Conservation (phyloP, 2,113 vertebrate species). For the Callithrix jacchus region DNA sequence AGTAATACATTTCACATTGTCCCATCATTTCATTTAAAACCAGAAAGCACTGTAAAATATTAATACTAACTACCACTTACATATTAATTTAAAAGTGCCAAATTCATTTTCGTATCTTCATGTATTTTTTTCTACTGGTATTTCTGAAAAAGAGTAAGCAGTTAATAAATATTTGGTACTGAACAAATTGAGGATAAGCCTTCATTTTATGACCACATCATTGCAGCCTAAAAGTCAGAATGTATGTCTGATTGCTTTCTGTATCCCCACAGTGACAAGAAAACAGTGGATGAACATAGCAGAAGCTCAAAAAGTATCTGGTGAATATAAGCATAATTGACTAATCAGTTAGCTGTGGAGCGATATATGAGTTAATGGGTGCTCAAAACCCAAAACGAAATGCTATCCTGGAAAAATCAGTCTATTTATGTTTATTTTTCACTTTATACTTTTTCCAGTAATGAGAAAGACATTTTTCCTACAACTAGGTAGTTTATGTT, state of each 20-base stretch:
- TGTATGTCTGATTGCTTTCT: background rate
- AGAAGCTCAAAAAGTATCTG: background rate
- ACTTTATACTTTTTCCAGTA: conserved; percentile 17
- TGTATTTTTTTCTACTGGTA: background rate
- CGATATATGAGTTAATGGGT: background rate
- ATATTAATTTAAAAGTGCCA: background rate
- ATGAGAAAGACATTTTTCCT: conserved; percentile 50
- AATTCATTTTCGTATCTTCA: background rate
- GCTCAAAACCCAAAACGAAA: background rate
- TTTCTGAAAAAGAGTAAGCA: background rate
- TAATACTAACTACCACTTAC: background rate
- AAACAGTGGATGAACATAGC: background rate
- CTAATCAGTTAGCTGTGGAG: background rate
- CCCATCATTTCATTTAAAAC: background rate
- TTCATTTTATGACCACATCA: background rate
- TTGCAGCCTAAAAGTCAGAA: background rate
- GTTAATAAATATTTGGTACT: background rate
- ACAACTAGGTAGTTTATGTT: conserved; percentile 55
- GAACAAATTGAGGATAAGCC: background rate
- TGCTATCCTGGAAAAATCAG: background rate
- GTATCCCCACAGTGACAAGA: background rate
- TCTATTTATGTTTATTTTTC: conserved; percentile 60
- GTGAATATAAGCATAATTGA: background rate
- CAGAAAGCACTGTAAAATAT: background rate
- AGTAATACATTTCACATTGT: background rate